These are phyloP conservation scores for Hymenochirus boettgeri DNA, from an alignment of 2,113 vertebrate genomes.

Conservation along the genomic window DNA sequence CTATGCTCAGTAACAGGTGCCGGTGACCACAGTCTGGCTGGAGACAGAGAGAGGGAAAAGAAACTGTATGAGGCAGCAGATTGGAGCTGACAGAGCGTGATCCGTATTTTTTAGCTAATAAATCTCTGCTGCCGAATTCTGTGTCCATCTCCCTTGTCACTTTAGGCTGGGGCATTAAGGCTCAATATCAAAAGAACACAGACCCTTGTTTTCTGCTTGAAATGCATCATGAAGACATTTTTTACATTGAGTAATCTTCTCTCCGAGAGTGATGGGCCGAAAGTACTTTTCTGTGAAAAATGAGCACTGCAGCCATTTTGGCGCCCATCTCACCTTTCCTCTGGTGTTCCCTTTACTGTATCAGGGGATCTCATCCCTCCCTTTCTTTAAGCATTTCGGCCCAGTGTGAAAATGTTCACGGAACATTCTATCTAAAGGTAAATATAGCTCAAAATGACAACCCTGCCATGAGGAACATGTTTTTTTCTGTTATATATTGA, in stretches of 20 bases:
- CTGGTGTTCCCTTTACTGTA: no score
- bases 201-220: conserved; percentile 25
- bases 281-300: conserved; percentile 25
- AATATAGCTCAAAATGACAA: no score
- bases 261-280: conserved; percentile 2
- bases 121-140: conserved; percentile 39
- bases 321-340: conserved; percentile 5
- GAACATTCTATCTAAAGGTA: no score
- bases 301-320: conserved; percentile 23
- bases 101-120: conserved; percentile 40
- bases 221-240: no score
- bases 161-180: conserved; percentile 27
- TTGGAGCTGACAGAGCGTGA: conserved; percentile 41
- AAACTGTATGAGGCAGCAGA: conserved; percentile 38
- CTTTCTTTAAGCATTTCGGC: conserved; percentile 34
- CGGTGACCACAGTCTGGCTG: conserved; percentile 19
- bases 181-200: conserved; percentile 27
- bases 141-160: conserved; percentile 39
- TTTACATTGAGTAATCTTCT: conserved; percentile 13
- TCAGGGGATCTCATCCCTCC: conserved; percentile 16
- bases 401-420: no score
- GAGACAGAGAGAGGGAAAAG: no score
- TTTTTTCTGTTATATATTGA: no score
- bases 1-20: neutral
- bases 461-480: no score